Evolutionary conservation across 92 coral and sea anemone genomes (phyloP).

Genomic region (Porites divaricata): DNA sequence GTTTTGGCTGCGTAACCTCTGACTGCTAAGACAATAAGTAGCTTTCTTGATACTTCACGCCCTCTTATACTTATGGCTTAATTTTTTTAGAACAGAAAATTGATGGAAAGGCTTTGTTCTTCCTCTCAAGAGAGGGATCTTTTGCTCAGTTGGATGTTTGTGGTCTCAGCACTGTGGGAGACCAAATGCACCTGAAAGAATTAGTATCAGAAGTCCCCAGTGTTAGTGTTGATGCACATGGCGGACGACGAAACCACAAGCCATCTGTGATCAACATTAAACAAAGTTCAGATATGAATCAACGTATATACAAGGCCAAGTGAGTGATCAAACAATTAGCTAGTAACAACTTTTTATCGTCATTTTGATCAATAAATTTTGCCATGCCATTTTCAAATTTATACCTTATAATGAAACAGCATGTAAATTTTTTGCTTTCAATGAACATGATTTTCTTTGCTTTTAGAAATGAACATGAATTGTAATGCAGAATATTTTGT

Average conservation of each 20-base stretch:
- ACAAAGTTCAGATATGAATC: background rate
- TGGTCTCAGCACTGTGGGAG: background rate
- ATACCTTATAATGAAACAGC: too few relatives aligned
- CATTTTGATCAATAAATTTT: too few relatives aligned
- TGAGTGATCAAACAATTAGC: background rate
- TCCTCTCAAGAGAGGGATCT: slow-evolving; percentile 15
- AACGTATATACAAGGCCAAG: slow-evolving; percentile 27
- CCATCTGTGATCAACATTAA: background rate
- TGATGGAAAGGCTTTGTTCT: slow-evolving; percentile 5
- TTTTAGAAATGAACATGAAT: too few relatives aligned
- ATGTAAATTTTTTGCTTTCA: too few relatives aligned
- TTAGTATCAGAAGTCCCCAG: background rate
- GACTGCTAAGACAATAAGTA: too few relatives aligned
- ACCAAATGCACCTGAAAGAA: slow-evolving; percentile 9
- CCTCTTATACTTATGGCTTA: too few relatives aligned
- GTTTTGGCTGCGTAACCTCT: too few relatives aligned
- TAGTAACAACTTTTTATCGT: background rate
- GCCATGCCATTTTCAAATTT: too few relatives aligned
- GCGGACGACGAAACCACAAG: background rate
- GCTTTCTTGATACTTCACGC: too few relatives aligned
- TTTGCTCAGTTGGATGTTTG: slow-evolving; percentile 4
- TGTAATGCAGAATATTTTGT: too few relatives aligned
- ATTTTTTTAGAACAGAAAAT: too few relatives aligned
- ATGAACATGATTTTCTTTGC: too few relatives aligned
- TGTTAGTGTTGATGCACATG: background rate